Evolutionary conservation across 2,797 vertebrate species (phyloP).

Genomic region (Anguilla marmorata): DNA sequence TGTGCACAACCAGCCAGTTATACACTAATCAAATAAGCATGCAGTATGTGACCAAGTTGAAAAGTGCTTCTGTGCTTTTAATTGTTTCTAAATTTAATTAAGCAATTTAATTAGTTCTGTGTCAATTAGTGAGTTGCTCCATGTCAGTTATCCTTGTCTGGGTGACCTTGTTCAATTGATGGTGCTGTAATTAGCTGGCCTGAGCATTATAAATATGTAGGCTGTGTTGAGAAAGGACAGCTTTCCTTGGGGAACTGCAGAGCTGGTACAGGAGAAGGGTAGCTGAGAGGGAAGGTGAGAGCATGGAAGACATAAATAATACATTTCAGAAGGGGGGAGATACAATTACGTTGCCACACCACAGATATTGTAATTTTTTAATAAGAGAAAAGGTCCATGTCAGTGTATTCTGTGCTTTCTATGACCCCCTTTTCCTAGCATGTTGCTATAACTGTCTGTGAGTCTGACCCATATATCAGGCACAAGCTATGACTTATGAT

Average conservation of each 20-base stretch:
- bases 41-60: background rate
- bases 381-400: background rate
- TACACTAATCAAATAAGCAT: background rate
- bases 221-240: background rate
- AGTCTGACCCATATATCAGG: background rate
- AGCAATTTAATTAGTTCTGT: background rate
- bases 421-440: background rate
- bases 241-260: background rate
- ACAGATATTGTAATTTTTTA: background rate
- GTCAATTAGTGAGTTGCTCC: background rate
- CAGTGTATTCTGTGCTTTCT: background rate
- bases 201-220: background rate
- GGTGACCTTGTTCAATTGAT: background rate
- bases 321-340: background rate
- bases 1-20: background rate
- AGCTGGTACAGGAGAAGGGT: background rate
- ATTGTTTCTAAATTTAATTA: slow-evolving; percentile 6
- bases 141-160: background rate
- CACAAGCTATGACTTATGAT: background rate
- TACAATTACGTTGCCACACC: background rate
- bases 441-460: background rate
- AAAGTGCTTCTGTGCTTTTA: background rate
- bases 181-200: background rate
- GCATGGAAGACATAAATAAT: background rate
- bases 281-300: background rate